These are phyloP conservation scores for Pelvicachromis taeniatus DNA, from an alignment of 2,113 vertebrate species.

Conservation along the genomic window DNA sequence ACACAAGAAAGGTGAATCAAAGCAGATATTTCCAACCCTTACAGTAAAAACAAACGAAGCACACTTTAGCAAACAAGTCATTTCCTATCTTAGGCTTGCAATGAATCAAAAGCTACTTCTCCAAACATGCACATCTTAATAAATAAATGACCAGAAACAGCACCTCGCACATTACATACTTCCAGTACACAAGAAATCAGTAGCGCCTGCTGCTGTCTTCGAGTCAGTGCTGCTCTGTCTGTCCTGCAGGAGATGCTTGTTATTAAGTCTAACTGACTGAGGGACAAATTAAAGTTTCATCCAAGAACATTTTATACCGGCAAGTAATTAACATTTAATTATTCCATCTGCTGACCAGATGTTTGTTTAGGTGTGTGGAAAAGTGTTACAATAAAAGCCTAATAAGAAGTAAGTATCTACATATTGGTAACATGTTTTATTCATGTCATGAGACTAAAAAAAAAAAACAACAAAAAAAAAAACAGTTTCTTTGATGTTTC, in stretches of 20 bases:
- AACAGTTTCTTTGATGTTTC: neutral
- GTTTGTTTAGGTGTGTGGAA: neutral
- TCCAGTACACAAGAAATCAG: neutral
- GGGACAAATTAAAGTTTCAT: neutral
- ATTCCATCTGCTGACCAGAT: neutral
- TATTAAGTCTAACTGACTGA: neutral
- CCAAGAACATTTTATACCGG: neutral
- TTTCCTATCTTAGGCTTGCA: neutral
- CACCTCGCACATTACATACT: neutral
- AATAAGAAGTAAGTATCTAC: neutral
- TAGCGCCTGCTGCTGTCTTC: neutral
- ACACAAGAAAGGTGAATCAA: neutral
- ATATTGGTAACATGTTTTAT: neutral
- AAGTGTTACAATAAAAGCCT: neutral
- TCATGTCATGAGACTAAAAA: neutral
- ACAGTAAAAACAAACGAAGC: neutral
- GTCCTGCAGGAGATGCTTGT: neutral
- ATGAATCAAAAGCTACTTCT: neutral
- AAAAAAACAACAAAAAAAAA: neutral
- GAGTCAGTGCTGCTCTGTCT: neutral
- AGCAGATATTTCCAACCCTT: neutral
- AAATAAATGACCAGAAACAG: neutral
- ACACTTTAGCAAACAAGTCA: neutral
- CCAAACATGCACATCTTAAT: neutral
- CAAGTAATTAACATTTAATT: neutral